Percentiles rank a stretch among this genome's conserved stretches.
Evolutionary conservation across 2,888 invertebrate genomes (phyloP).

Genomic region (Fragum sueziense): DNA sequence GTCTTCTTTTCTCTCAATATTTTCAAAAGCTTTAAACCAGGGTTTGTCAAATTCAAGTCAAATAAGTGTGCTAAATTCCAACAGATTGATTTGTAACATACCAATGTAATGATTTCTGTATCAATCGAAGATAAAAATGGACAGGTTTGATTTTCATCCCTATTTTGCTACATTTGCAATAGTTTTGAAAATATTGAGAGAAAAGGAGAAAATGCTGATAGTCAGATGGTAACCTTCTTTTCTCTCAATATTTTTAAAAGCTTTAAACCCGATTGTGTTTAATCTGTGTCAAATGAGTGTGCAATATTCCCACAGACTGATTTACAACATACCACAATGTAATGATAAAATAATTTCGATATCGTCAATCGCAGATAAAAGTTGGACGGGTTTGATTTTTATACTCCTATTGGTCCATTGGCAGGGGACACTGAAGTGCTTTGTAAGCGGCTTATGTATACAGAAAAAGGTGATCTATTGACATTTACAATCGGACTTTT

Average conservation of each 20-base stretch:
- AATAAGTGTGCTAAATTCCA: no score
- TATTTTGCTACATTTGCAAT: no score
- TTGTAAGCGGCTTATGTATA: slow-evolving; percentile 22
- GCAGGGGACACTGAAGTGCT: slow-evolving; percentile 6
- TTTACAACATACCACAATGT: no score
- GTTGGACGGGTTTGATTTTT: slow-evolving; percentile 15
- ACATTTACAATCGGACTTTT: slow-evolving; percentile 13
- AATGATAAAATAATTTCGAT: background rate
- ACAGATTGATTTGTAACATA: no score
- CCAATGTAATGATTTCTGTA: no score
- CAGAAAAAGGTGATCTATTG: slow-evolving; percentile 23
- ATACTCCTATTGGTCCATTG: background rate
- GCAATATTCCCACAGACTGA: no score
- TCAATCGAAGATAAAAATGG: no score
- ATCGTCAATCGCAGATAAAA: background rate
- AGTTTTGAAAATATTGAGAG: background rate
- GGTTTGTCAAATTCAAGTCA: no score
- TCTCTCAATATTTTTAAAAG: background rate
- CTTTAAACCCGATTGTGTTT: no score
- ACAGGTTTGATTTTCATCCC: no score
- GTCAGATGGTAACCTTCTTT: background rate
- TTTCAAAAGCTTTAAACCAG: no score
- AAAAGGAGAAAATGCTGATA: background rate
- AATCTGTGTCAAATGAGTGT: no score
- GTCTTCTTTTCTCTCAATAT: background rate